Evolutionary conservation across 2,797 vertebrate genomes (phyloP).

Genomic region (Rhodeus uyekii): DNA sequence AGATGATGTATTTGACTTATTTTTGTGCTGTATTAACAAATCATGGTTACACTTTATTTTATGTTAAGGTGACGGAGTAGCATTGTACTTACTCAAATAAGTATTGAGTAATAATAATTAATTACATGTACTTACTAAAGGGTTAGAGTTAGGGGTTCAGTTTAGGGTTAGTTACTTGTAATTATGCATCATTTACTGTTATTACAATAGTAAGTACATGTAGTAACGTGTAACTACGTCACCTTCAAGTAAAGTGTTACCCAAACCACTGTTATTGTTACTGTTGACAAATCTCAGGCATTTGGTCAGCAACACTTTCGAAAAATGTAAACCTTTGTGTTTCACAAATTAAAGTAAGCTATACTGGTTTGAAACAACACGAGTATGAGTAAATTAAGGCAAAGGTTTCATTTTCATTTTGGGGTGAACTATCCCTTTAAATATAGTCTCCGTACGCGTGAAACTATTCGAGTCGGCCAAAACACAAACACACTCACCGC

Average conservation of each 20-base stretch:
- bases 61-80: no score
- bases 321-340: neutral
- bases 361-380: neutral
- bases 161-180: no score
- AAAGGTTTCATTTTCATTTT: constrained; percentile 13
- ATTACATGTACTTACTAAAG: no score
- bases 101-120: no score
- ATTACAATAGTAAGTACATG: no score
- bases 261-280: neutral
- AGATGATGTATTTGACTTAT: neutral
- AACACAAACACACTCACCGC: constrained; percentile 4
- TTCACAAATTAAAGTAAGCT: neutral
- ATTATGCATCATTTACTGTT: no score
- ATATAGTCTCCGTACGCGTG: neutral
- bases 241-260: no score
- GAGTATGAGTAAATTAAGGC: neutral
- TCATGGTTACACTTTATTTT: no score
- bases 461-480: constrained; percentile 17
- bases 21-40: neutral
- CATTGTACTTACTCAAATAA: no score
- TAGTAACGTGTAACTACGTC: no score
- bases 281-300: neutral
- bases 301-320: neutral
- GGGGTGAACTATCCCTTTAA: constrained; percentile 12
- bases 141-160: no score